These are phyloP conservation scores for Solenodon paradoxus DNA, from an alignment of 2,113 vertebrate genomes.

Conservation along the genomic window DNA sequence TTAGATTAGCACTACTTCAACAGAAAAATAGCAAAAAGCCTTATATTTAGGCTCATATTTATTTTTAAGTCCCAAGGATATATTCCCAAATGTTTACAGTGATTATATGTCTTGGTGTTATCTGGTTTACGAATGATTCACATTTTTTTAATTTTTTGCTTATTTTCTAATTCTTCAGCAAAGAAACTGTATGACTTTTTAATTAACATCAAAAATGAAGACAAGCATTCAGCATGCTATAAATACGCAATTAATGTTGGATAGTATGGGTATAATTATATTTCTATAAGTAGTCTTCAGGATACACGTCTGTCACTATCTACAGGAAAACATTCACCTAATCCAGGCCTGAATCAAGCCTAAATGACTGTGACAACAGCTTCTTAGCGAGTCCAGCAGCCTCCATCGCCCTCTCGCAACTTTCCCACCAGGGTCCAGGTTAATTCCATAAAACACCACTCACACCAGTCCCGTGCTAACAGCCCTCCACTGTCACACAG, in stretches of 20 bases:
- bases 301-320: background rate
- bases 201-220: background rate
- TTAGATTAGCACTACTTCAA: background rate
- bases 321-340: background rate
- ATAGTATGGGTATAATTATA: background rate
- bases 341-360: background rate
- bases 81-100: background rate
- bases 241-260: background rate
- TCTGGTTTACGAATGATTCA: background rate
- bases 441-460: background rate
- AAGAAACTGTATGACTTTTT: background rate
- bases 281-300: background rate
- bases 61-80: background rate
- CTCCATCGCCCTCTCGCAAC: background rate
- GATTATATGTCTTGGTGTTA: background rate
- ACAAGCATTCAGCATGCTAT: background rate
- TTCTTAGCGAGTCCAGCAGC: background rate
- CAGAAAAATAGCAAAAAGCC: background rate
- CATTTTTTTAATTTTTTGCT: background rate
- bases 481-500: background rate
- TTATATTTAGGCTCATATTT: background rate
- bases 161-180: conserved; percentile 33
- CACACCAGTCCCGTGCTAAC: background rate
- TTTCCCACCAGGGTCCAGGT: background rate
- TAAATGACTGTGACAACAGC: background rate